These are phyloP conservation scores for Corythoichthys intestinalis DNA, from an alignment of 2,113 vertebrate species.

Conservation along the genomic window DNA sequence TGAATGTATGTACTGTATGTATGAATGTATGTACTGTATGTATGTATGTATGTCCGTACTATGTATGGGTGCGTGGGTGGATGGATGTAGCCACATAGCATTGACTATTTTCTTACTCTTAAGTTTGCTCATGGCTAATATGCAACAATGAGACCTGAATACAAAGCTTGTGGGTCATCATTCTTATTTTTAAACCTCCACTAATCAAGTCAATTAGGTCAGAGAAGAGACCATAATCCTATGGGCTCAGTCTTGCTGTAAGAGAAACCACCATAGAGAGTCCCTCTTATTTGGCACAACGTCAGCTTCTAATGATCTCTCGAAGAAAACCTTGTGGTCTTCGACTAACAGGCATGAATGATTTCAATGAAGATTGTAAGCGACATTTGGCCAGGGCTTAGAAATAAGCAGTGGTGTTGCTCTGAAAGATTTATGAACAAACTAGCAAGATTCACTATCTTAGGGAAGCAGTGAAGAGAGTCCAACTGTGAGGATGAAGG, in stretches of 20 bases:
- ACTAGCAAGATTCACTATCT: conserved; percentile 59
- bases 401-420: conserved; percentile 29
- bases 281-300: not conserved
- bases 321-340: not conserved
- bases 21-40: too few relatives aligned
- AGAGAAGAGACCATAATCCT: conserved; percentile 58
- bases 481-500: conserved; percentile 35
- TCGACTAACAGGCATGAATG: not conserved
- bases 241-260: conserved; percentile 33
- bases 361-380: not conserved
- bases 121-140: conserved; percentile 15
- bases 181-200: conserved; percentile 68
- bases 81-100: not conserved
- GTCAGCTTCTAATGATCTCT: not conserved
- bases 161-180: conserved; percentile 64
- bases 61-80: too few relatives aligned
- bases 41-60: too few relatives aligned
- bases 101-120: not conserved
- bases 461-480: conserved; percentile 41
- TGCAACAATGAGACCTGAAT: conserved; percentile 32
- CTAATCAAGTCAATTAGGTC: conserved; percentile 72
- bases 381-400: conserved; percentile 23
- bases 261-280: conserved; percentile 22
- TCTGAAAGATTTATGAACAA: conserved; percentile 18
- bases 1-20: too few relatives aligned